Evolutionary conservation across 2,888 invertebrate genomes (phyloP), one percentile per base, ranked within the genome.

Genomic region (Atherix ibis): DNA sequence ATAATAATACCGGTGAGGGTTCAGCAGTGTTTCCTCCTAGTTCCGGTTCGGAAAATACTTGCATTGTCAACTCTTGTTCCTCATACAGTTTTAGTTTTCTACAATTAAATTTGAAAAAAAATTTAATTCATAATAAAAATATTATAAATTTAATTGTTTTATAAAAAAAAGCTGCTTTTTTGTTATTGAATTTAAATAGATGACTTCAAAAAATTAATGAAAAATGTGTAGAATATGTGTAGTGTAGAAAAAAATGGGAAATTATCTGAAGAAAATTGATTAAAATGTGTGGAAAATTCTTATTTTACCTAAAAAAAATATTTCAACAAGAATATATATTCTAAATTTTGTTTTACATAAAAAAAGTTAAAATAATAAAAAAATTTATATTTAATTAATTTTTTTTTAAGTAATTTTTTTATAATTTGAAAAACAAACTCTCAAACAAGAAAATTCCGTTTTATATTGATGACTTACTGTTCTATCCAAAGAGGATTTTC

Each of bases 401-500:
- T 17, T 26, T 16, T 10, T 5, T 9, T 10, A 10, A 9, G 13
- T n/a, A 19, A 19, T 29, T 18, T 35, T n/a, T n/a, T n/a, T n/a
- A n/a, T n/a, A n/a, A n/a, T 12, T 32, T 12, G 13, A 16, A 15
- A 19, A 17, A 31, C 16, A 41, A 31, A 30, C n/a, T 15, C 15
- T 18, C n/a, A n/a, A n/a, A n/a, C n/a, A n/a, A n/a, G n/a, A n/a
- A n/a, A n/a, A n/a, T n/a, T n/a, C n/a, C n/a, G n/a, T n/a, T n/a
- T n/a, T n/a, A n/a, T n/a, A n/a, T n/a, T n/a, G n/a, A 12, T 15
- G 16, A 64, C 73, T 66, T 56, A 78, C 77, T 85, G 87, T 65
- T 89, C 89, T 49, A 88, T 76, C 89, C 88, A 89, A 10, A 89
- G 62, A 0, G 88, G 89, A 66, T 89, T 89, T 58, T 89, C 89